A percentile compares a stretch with the other conserved stretches of the same genome.
These are phyloP conservation scores for Alsophila aescularia DNA, from an alignment of 2,888 invertebrate genomes.

Conservation along the genomic window DNA sequence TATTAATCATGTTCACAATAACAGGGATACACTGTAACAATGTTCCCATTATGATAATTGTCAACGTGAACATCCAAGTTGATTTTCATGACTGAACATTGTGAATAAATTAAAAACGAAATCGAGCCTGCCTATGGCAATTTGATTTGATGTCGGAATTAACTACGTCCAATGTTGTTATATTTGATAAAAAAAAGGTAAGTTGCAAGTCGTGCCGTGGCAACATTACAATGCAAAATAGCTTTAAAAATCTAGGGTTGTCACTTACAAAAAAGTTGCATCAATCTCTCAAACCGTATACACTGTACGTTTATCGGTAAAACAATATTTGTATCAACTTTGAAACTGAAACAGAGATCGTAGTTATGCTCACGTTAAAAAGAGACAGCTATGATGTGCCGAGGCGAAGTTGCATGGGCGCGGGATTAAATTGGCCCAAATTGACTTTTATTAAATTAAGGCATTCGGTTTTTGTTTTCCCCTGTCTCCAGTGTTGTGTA, in stretches of 20 bases:
- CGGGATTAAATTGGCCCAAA: constrained; percentile 80
- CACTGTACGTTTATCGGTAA: constrained; percentile 45
- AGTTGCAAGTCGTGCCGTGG: too few species aligned
- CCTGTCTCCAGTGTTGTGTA: constrained; percentile 63
- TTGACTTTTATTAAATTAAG: constrained; percentile 81
- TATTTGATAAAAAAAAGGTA: too few species aligned
- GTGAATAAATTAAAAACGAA: too few species aligned
- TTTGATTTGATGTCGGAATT: too few species aligned
- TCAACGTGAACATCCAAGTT: too few species aligned
- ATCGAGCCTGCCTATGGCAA: too few species aligned
- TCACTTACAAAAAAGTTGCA: constrained; percentile 8
- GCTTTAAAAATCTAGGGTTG: constrained; percentile 10
- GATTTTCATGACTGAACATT: too few species aligned
- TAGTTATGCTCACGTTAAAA: constrained; percentile 40
- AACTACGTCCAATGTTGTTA: too few species aligned
- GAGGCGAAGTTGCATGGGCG: constrained; percentile 66
- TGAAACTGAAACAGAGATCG: constrained; percentile 38
- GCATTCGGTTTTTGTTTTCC: constrained; percentile 77
- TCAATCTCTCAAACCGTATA: not conserved
- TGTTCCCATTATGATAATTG: too few species aligned
- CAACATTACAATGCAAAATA: too few species aligned
- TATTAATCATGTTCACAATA: too few species aligned
- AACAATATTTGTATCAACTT: constrained; percentile 43
- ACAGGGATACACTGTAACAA: too few species aligned
- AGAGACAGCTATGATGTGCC: constrained; percentile 56